phyloP scores from a whole-genome alignment of 2,888 invertebrate species.

The Diploptera punctata region DNA sequence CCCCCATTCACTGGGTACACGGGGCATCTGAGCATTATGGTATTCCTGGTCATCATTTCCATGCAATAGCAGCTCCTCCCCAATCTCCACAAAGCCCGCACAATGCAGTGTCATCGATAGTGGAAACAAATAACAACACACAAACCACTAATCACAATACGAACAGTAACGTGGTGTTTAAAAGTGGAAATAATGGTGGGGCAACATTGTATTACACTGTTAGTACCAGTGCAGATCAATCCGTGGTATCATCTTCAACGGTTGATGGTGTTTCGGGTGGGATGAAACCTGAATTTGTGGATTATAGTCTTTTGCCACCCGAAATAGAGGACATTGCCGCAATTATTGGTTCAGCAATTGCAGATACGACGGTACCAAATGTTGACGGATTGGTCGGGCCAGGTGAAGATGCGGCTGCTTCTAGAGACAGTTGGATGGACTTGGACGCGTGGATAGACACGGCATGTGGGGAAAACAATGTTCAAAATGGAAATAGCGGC shows the following conservation, averaged over 20 bases:
- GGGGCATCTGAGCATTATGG: constrained; percentile 85
- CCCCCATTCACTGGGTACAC: constrained; percentile 89
- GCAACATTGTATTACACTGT: constrained; percentile 51
- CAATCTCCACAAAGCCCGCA: constrained; percentile 50
- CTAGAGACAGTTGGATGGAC: constrained; percentile 87
- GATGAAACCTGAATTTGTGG: constrained; percentile 49
- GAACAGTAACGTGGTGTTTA: constrained; percentile 61
- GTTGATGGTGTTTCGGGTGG: constrained; percentile 49
- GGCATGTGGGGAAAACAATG: constrained; percentile 69
- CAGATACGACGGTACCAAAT: constrained; percentile 84
- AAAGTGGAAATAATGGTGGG: constrained; percentile 58
- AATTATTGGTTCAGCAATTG: constrained; percentile 87
- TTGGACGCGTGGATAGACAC: constrained; percentile 87
- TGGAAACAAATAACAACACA: constrained; percentile 48
- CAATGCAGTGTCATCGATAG: constrained; percentile 49
- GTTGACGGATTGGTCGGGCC: constrained; percentile 59
- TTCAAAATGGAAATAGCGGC: constrained; percentile 62
- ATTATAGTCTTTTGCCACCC: constrained; percentile 47
- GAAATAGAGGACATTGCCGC: constrained; percentile 82
- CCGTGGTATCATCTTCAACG: constrained; percentile 58
- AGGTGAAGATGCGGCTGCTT: constrained; percentile 67
- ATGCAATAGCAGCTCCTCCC: constrained; percentile 71
- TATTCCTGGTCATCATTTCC: constrained; percentile 86
- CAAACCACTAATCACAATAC: constrained; percentile 42
- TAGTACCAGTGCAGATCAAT: constrained; percentile 50